phyloP scores from a whole-genome alignment of 2,888 invertebrate genomes.

The Spatulosminthurus flaviceps region DNA sequence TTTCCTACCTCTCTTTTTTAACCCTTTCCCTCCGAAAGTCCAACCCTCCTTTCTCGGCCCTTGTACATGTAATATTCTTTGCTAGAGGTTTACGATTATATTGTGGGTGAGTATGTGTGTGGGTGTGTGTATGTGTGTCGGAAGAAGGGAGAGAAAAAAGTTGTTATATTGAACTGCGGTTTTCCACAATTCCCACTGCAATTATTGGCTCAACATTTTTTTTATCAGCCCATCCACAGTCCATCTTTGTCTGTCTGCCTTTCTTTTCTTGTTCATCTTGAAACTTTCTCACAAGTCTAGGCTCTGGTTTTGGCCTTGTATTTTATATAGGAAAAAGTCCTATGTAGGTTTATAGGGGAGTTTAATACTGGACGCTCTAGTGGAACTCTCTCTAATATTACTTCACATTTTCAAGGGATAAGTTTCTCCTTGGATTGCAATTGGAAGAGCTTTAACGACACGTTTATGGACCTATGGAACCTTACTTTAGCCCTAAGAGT shows the following conservation, averaged over 20 bases:
- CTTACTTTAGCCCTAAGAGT: too few relatives aligned
- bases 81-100: neutral
- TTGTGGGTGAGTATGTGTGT: too few relatives aligned
- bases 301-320: too few relatives aligned
- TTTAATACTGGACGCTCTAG: too few relatives aligned
- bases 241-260: conserved; percentile 35
- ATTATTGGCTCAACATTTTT: conserved; percentile 42
- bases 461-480: neutral
- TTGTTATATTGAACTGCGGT: conserved; percentile 34
- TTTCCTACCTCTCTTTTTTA: neutral
- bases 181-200: conserved; percentile 45
- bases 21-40: neutral
- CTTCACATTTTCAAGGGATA: neutral
- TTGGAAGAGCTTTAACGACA: conserved; percentile 1
- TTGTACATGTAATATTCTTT: too few relatives aligned
- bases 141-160: too few relatives aligned
- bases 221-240: conserved; percentile 39
- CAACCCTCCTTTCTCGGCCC: neutral
- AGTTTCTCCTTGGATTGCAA: neutral
- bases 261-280: neutral
- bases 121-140: too few relatives aligned
- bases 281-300: conserved; percentile 5
- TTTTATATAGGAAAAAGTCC: too few relatives aligned
- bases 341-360: too few relatives aligned
- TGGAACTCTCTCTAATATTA: neutral